phyloP scores from a whole-genome alignment of 1,140 invertebrate genomes.

The Andricus grossulariae region DNA sequence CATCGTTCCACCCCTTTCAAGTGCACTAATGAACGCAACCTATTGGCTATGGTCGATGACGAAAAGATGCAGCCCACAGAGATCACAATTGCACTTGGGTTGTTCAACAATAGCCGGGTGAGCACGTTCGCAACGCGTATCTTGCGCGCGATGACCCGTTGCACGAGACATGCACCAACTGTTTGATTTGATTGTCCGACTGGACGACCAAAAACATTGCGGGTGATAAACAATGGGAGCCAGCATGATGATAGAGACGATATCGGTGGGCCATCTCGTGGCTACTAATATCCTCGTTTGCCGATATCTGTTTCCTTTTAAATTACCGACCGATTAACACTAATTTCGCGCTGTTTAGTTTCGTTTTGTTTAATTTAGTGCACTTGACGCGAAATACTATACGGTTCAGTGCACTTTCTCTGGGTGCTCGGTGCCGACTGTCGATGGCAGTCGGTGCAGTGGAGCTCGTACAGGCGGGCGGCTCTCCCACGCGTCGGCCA shows the following conservation, averaged over 20 bases:
- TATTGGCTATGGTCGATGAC: background rate
- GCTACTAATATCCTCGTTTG: background rate
- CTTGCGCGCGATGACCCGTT: background rate
- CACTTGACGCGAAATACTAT: background rate
- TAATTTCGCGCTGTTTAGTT: background rate
- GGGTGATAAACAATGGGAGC: background rate
- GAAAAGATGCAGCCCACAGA: background rate
- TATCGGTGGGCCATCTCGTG: background rate
- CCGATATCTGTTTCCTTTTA: background rate
- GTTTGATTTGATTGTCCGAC: background rate
- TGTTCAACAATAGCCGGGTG: background rate
- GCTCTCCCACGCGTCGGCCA: conserved; percentile 74
- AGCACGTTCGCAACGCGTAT: background rate
- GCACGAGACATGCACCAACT: background rate
- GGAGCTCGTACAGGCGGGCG: conserved; percentile 68
- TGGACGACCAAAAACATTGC: background rate
- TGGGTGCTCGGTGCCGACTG: conserved; percentile 71
- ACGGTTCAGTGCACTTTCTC: conserved; percentile 47
- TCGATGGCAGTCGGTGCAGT: conserved; percentile 59
- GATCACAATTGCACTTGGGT: background rate
- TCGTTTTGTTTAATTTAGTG: background rate
- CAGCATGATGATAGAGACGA: background rate
- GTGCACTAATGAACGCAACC: background rate
- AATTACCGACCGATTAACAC: background rate
- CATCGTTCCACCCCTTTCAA: background rate